These are phyloP conservation scores for Cremastinae sp. DNA, from an alignment of 2,888 invertebrate species.

Conservation along the genomic window DNA sequence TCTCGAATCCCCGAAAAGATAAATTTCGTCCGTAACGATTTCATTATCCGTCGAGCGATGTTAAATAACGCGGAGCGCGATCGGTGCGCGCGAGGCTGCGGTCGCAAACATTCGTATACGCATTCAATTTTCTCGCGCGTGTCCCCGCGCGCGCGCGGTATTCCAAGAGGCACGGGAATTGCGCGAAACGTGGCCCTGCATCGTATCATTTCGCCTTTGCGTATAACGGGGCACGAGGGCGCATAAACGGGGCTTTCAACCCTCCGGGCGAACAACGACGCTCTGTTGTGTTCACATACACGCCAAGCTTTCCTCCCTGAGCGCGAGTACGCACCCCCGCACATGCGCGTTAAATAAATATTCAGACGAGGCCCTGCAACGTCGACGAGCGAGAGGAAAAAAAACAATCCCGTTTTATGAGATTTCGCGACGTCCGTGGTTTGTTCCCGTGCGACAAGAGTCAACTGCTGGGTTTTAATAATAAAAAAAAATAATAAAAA, in stretches of 20 bases:
- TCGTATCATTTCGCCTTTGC: slow-evolving; percentile 32
- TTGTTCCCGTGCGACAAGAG: slow-evolving; percentile 6
- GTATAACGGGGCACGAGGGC: slow-evolving; percentile 28
- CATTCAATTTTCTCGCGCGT: neutral
- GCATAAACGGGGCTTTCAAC: slow-evolving; percentile 34
- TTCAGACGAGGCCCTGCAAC: slow-evolving; percentile 59
- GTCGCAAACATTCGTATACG: neutral
- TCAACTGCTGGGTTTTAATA: neutral
- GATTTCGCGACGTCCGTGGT: slow-evolving; percentile 36
- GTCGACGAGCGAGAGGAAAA: slow-evolving; percentile 27
- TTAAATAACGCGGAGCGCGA: slow-evolving; percentile 60
- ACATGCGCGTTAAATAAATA: slow-evolving; percentile 59
- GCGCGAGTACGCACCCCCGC: neutral
- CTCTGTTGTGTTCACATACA: slow-evolving; percentile 8
- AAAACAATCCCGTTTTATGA: slow-evolving; percentile 64
- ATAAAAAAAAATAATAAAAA: slow-evolving; percentile 10
- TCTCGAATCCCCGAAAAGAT: slow-evolving; percentile 6
- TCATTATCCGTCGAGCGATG: slow-evolving; percentile 44
- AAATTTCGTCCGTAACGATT: slow-evolving; percentile 23
- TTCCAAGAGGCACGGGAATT: slow-evolving; percentile 2
- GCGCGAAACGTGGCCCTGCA: slow-evolving; percentile 12
- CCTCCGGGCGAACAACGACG: slow-evolving; percentile 25
- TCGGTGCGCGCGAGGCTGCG: slow-evolving; percentile 42
- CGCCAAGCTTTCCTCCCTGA: neutral
- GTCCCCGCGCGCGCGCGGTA: neutral